Evolutionary conservation across 2,888 invertebrate genomes (phyloP).

Genomic region (Coenonympha arcania): DNA sequence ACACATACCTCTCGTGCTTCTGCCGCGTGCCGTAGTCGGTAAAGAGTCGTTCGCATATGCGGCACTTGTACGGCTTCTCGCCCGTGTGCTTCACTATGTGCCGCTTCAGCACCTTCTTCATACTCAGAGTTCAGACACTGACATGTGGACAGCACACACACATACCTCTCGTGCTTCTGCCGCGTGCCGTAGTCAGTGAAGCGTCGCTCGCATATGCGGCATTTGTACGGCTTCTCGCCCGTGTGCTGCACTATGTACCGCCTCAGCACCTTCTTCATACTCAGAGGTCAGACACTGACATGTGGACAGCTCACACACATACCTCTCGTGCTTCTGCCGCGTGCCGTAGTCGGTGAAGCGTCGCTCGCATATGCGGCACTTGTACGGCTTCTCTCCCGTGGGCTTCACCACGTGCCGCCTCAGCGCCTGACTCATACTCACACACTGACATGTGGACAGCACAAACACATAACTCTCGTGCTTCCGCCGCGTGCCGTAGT

Average conservation of each 20-base stretch:
- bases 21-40: constrained; percentile 60
- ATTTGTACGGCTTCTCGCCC: constrained; percentile 58
- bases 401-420: constrained; percentile 63
- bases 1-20: constrained; percentile 58
- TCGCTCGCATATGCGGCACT: constrained; percentile 60
- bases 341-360: constrained; percentile 60
- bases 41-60: constrained; percentile 57
- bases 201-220: constrained; percentile 57
- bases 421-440: constrained; percentile 53
- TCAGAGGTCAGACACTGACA: too few species aligned
- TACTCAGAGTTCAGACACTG: too few species aligned
- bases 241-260: constrained; percentile 64
- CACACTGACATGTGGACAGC: constrained; percentile 39
- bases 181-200: constrained; percentile 60
- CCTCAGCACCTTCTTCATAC: constrained; percentile 52
- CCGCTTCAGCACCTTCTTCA: too few species aligned
- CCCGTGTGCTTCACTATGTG: constrained; percentile 65
- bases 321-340: constrained; percentile 64
- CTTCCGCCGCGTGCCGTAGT: constrained; percentile 61
- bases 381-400: constrained; percentile 59
- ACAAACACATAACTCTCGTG: constrained; percentile 55
- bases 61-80: constrained; percentile 57
- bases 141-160: too few species aligned
- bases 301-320: constrained; percentile 5
- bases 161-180: constrained; percentile 62